These are phyloP conservation scores for Typhlichthys subterraneus DNA, from an alignment of 2,797 vertebrate species.

Conservation along the genomic window DNA sequence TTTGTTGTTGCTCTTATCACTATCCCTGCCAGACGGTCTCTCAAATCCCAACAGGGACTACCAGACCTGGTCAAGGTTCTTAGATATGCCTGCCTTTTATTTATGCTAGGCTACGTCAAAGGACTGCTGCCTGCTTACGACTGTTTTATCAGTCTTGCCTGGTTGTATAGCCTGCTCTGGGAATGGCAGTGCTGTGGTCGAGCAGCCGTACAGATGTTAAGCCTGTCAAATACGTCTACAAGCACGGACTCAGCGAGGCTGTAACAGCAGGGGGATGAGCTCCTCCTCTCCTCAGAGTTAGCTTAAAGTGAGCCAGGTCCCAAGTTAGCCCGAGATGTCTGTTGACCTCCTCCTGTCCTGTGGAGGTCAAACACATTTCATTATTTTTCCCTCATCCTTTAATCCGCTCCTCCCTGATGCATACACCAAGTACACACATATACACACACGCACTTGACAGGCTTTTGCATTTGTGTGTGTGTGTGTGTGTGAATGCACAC, in stretches of 20 bases:
- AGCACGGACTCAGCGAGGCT: constrained; percentile 23
- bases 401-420: constrained; percentile 61
- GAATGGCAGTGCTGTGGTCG: too few species aligned
- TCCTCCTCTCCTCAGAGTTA: constrained; percentile 45
- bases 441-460: constrained; percentile 5
- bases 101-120: constrained; percentile 2
- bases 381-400: constrained; percentile 70
- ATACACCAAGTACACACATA: constrained; percentile 26
- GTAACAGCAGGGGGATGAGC: constrained; percentile 48
- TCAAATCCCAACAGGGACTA: constrained; percentile 19
- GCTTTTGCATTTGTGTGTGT: background rate
- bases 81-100: constrained; percentile 7
- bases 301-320: constrained; percentile 44
- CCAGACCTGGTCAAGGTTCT: constrained; percentile 20
- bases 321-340: constrained; percentile 32
- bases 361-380: constrained; percentile 70
- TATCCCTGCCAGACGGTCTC: constrained; percentile 11
- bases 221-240: constrained; percentile 25
- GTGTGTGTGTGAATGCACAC: background rate
- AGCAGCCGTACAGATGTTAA: constrained; percentile 3
- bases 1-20: constrained; percentile 41
- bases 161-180: background rate
- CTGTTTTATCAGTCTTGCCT: constrained; percentile 1
- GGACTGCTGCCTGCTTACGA: constrained; percentile 4
- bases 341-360: constrained; percentile 38